A percentile compares a stretch with the other conserved stretches of the same genome.
Conservation (phyloP, 1,140 invertebrate genomes). For the Rhynchophorus ferrugineus region DNA sequence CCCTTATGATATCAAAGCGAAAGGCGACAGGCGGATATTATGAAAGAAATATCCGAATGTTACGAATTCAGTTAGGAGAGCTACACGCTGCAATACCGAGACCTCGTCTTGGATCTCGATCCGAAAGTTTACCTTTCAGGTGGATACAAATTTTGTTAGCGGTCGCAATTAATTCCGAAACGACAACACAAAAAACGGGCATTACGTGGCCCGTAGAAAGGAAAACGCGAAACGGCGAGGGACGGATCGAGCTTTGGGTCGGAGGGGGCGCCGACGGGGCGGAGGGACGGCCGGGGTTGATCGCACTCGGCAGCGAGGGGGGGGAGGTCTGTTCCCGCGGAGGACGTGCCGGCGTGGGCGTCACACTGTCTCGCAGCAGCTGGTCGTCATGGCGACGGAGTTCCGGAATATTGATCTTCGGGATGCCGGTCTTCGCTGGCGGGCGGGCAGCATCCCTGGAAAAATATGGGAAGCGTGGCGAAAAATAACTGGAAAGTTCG, state of each 20-base stretch:
- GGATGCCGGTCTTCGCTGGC: too few relatives aligned
- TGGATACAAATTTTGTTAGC: conserved; percentile 33
- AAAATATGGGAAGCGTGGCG: too few relatives aligned
- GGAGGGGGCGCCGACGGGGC: not conserved
- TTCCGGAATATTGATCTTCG: conserved; percentile 39
- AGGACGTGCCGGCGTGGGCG: conserved; percentile 31
- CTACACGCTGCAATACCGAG: too few relatives aligned
- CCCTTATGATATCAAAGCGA: too few relatives aligned
- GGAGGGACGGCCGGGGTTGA: not conserved
- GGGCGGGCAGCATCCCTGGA: too few relatives aligned
- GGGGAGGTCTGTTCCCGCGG: conserved; percentile 13
- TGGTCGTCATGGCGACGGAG: conserved; percentile 36
- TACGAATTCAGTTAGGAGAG: too few relatives aligned
- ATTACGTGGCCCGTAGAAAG: conserved; percentile 29
- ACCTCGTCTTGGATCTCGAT: too few relatives aligned
- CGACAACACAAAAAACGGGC: conserved; percentile 36
- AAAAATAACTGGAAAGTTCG: too few relatives aligned
- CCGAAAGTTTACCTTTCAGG: conserved; percentile 12
- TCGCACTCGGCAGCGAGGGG: not conserved
- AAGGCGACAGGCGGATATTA: too few relatives aligned
- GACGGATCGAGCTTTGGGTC: conserved; percentile 5
- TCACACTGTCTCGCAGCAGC: conserved; percentile 42
- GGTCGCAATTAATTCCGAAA: conserved; percentile 38
- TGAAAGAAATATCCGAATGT: too few relatives aligned
- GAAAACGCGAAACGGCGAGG: conserved; percentile 15